These are phyloP conservation scores for Accipiter minullus DNA, from an alignment of 2,797 vertebrate species.

Conservation along the genomic window DNA sequence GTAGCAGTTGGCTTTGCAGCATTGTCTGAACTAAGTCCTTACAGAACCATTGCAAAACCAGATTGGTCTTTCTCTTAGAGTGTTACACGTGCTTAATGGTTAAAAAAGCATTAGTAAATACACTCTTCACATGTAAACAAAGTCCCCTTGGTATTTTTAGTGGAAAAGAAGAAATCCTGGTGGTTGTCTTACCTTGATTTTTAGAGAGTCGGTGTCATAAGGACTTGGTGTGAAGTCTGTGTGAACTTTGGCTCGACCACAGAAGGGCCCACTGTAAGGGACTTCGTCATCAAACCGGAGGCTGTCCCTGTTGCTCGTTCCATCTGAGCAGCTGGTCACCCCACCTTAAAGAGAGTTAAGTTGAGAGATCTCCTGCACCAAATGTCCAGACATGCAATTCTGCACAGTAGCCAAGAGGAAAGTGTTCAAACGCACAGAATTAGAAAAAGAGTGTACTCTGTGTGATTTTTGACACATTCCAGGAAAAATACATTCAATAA, in stretches of 20 bases:
- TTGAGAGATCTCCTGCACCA: background rate
- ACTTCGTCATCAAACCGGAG: slow-evolving; percentile 86
- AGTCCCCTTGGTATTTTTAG: fast-evolving
- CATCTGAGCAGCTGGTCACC: slow-evolving; percentile 88
- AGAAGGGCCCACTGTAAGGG: slow-evolving; percentile 80
- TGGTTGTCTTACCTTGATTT: slow-evolving; percentile 83
- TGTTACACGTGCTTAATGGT: fast-evolving
- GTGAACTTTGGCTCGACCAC: slow-evolving; percentile 89
- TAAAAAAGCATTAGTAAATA: background rate
- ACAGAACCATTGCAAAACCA: background rate
- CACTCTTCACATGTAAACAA: background rate
- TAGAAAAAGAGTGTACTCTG: background rate
- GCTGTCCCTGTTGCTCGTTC: slow-evolving; percentile 89
- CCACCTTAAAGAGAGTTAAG: slow-evolving; percentile 79
- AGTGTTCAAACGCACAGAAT: background rate
- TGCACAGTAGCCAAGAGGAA: background rate
- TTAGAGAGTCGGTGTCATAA: slow-evolving; percentile 92
- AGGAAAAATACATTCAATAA: background rate
- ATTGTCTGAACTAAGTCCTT: background rate
- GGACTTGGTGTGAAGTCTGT: slow-evolving; percentile 93
- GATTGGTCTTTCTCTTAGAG: background rate
- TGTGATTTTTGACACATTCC: background rate
- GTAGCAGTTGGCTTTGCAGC: background rate
- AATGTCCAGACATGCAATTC: background rate
- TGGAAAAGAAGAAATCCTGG: background rate